phyloP scores from a whole-genome alignment of 2,888 invertebrate species.

The Myopa tessellatipennis region DNA sequence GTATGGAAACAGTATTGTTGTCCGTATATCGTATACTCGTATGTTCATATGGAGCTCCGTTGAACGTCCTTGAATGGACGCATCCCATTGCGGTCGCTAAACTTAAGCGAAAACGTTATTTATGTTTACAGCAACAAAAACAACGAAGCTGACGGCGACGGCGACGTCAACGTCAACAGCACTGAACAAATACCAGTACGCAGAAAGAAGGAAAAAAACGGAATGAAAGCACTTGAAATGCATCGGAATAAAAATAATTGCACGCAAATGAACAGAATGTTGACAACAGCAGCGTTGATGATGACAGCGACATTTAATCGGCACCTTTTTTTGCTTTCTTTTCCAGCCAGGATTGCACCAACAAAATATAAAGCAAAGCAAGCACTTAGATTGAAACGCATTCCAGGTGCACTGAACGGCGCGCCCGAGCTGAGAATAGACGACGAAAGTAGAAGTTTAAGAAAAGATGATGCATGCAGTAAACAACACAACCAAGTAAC shows the following conservation, averaged over 20 bases:
- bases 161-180: constrained; percentile 52
- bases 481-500: too few species aligned
- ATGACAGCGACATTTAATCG: constrained; percentile 27
- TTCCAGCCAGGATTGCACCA: constrained; percentile 39
- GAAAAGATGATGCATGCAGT: too few species aligned
- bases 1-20: too few species aligned
- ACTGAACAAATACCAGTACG: constrained; percentile 23
- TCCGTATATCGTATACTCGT: too few species aligned
- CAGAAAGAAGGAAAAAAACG: not conserved
- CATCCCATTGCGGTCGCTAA: constrained; percentile 21
- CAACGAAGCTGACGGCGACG: constrained; percentile 40
- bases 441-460: not conserved
- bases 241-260: not conserved
- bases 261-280: not conserved
- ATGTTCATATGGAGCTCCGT: too few species aligned
- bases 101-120: constrained; percentile 5
- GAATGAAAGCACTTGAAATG: constrained; percentile 36
- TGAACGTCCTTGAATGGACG: constrained; percentile 23
- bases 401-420: not conserved
- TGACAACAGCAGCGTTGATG: constrained; percentile 8
- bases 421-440: not conserved
- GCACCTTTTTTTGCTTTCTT: constrained; percentile 32
- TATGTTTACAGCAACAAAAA: constrained; percentile 41
- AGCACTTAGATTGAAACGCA: not conserved
- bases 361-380: constrained; percentile 10